Evolutionary conservation across 2,888 invertebrate genomes (phyloP), one percentile per base, ranked within the genome.

Genomic region (Apoda limacodes): DNA sequence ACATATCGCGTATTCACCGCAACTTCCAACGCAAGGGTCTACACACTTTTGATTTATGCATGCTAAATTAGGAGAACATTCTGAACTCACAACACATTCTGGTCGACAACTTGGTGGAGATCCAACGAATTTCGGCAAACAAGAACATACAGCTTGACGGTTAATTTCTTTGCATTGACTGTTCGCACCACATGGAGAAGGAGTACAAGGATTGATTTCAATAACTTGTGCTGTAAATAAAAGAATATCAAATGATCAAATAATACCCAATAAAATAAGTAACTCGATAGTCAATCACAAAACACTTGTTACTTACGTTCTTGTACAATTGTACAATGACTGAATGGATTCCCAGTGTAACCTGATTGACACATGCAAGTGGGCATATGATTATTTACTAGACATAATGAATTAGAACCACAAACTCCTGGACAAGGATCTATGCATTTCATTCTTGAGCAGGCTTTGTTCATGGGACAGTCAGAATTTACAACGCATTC

Each of bases 381-480:
- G 10, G 91, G 89, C 58, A 85, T 76, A 57, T 92, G 91, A 51
- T 89, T 88, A 34, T 88, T 84, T 5, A 92, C 88, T 60, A 86
- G 83, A 52, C 93, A 93, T 32, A 82, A 57, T 5, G 92, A 89
- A 45, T 84, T 83, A 20, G 86, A 68, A 12, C 92, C 93, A 55
- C 93, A 93, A 14, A 88, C 87, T 36, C 90, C 90, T 9, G 89
- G 88, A 52, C 92, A 92, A 14, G 92, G 92, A 63, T 92, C 88
- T 32, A 83, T 67, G 56, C 92, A 92, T 59, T 88, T 89, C 62
- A 87, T 86, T 55, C 85, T 83, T 6, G 88, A 82, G 53, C 91
- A 91, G 11, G 89, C 89, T 50, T 74, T 83, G 46, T 88, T 86
- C 1, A 88, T 82, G 1, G 88, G 78, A 54, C 91, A 91, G 52